Percentiles rank a stretch among this genome's conserved stretches.
Conservation (phyloP, 2,113 vertebrate species). For the Philantomba maxwellii region DNA sequence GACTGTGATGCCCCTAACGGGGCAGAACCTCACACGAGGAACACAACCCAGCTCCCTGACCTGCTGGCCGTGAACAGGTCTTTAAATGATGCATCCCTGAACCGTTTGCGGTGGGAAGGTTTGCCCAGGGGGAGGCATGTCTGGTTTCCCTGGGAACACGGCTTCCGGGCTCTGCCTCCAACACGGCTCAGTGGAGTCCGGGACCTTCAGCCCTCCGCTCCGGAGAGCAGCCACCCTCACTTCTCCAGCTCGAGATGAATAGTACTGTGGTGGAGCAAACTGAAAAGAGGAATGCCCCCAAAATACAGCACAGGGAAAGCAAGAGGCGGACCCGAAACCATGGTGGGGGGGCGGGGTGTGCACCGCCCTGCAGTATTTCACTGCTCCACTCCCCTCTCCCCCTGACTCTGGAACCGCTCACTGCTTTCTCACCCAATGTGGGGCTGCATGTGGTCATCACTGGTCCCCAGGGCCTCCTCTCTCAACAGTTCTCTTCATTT, state of each 20-base stretch:
- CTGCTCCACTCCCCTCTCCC: background rate
- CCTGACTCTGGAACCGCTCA: background rate
- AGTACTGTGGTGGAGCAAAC: background rate
- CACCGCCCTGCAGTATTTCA: background rate
- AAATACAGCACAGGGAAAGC: background rate
- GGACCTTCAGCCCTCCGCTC: conserved; percentile 5
- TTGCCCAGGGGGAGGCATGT: background rate
- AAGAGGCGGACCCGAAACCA: background rate
- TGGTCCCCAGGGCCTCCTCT: background rate
- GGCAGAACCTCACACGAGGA: background rate
- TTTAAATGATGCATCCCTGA: background rate
- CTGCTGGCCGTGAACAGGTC: background rate
- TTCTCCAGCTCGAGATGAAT: background rate
- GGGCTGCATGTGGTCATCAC: background rate
- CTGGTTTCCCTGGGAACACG: background rate
- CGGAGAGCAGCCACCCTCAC: background rate
- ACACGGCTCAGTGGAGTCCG: background rate
- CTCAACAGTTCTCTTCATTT: background rate
- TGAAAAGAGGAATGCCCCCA: background rate
- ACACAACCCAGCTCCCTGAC: background rate
- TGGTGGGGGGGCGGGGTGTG: fast-evolving
- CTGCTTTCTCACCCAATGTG: background rate
- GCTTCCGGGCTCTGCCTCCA: background rate
- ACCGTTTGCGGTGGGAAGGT: background rate
- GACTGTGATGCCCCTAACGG: background rate